Percentiles rank a stretch among this genome's conserved stretches.
Conservation (phyloP, 2,888 invertebrate species). For the Pyrrhosoma nymphula region DNA sequence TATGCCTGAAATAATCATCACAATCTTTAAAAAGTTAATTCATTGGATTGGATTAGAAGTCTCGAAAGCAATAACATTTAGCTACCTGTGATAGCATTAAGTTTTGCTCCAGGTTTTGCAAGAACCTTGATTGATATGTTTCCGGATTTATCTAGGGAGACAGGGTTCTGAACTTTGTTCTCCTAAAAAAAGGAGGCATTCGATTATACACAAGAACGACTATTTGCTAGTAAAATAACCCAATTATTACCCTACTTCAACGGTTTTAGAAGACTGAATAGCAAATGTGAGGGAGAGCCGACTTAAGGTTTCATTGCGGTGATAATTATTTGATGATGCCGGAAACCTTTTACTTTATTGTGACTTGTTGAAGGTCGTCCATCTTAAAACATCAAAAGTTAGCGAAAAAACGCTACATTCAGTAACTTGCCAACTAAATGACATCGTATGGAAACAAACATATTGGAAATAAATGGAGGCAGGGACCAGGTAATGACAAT, state of each 20-base stretch:
- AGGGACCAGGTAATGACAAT: no score
- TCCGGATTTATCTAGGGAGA: slow-evolving; percentile 81
- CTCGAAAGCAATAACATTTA: slow-evolving; percentile 10
- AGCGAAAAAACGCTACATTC: no score
- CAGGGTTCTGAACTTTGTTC: slow-evolving; percentile 74
- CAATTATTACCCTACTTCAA: background rate
- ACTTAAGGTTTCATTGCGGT: no score
- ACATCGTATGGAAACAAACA: no score
- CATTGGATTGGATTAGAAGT: no score
- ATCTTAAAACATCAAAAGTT: no score
- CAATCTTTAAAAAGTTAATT: slow-evolving; percentile 16
- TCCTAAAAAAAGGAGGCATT: background rate
- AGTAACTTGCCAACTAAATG: no score
- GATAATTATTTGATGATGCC: no score
- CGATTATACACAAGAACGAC: background rate
- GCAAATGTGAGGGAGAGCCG: no score
- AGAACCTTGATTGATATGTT: slow-evolving; percentile 83
- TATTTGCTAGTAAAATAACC: background rate
- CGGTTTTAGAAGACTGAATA: background rate
- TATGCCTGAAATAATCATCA: slow-evolving; percentile 77
- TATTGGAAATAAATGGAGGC: no score
- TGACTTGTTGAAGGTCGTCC: no score
- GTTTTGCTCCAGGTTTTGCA: slow-evolving; percentile 88
- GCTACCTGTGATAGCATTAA: slow-evolving; percentile 83
- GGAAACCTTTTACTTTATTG: no score